Base-by-base conservation (phyloP, 2,888 invertebrate genomes). In the Epistrophe eligans region DNA sequence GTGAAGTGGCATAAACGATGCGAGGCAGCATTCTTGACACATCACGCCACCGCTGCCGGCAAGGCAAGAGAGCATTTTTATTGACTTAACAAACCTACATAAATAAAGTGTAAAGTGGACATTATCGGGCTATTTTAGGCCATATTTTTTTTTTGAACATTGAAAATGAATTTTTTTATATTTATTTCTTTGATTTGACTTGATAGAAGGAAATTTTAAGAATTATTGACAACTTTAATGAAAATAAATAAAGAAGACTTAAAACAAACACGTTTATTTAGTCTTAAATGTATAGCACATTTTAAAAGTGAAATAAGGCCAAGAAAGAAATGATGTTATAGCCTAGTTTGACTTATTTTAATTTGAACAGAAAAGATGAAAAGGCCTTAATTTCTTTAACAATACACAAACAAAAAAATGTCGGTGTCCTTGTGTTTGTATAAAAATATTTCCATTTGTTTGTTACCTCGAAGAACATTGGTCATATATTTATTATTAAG, bases 1-100 rank as follows among this genome's bases (percentile, higher is more conserved):
- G 28, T 70, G 52, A 70, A 55, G 70, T 70, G 70, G 52, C 40
- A 70, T 70, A 62, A 64, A 55, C 4, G 50, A 60, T 24, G 28
- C 15, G 50, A 35, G 4, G 35, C 19, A 66, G 24, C 19, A 66
- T 35, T 35, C 50, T 50, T 67, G 62, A 64, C 50, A 48, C 43
- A 43, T 32, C 32, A 32, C 7, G 32, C n/a, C n/a, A n/a, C n/a
- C n/a, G n/a, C n/a, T n/a, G n/a, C 32, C 11, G 9, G 13, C 15
- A 24, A 32, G 7, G 32, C 24, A 32, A 32, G 38, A 19, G 43
- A 32, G 55, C 11, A 72, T 60, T 24, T 48, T 55, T 55, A 66
- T 52, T 76, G 64, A 28, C 55, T 64, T 43, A 38, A 55, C 17
- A 35, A 64, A 40, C 60, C 62, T 74, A 32, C 10, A 32, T n/a